Evolutionary conservation across 2,113 vertebrate genomes (phyloP), one percentile per base, ranked within the genome.

Genomic region (Channa maculata): DNA sequence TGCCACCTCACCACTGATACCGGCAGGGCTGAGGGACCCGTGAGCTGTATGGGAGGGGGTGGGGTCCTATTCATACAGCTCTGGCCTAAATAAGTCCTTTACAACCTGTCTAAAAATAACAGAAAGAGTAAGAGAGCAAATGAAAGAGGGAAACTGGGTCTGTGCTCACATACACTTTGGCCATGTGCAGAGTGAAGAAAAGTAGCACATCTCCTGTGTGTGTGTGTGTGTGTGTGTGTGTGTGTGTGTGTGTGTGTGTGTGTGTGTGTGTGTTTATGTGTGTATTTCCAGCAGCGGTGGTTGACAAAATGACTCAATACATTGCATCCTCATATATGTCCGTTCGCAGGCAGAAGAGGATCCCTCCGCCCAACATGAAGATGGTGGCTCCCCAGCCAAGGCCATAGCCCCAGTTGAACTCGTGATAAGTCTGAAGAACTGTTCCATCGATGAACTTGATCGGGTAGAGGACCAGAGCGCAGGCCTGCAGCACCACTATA

Each of bases 381-480:
- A 96, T 95, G 61, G 94, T 94, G 46, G 95, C 92, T 2, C 95
- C 95, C 95, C 95, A 96, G 80, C 94, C 95, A 14, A 96, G 90
- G 5, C 95, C 95, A 44, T 96, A 96, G 75, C 95, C 95, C 95
- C 95, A 96, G 92, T 94, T 96, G 87, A 96, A 96, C 89, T 96
- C 95, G 0, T 96, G 95, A 84, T 95, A 96, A 4, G 88, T 94
- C 80, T 93, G 94, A 55, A 95, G 92, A 34, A 92, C 88, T 0
- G 89, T 95, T 5, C 92, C 93, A 34, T 95, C 95, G 6, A 95
- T 94, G 86, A 96, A 96, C 85, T 96, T 95, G 86, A 96, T 95
- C 0, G 95, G 95, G 84, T 95, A 96, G 71, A 96, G 92, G 67
- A 95, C 90, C 72, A 96, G 89, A 24, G 95, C 95, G 9, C 95